These are phyloP conservation scores for Poeciliopsis paucimaculata DNA, from an alignment of 2,797 vertebrate genomes.

Conservation along the genomic window DNA sequence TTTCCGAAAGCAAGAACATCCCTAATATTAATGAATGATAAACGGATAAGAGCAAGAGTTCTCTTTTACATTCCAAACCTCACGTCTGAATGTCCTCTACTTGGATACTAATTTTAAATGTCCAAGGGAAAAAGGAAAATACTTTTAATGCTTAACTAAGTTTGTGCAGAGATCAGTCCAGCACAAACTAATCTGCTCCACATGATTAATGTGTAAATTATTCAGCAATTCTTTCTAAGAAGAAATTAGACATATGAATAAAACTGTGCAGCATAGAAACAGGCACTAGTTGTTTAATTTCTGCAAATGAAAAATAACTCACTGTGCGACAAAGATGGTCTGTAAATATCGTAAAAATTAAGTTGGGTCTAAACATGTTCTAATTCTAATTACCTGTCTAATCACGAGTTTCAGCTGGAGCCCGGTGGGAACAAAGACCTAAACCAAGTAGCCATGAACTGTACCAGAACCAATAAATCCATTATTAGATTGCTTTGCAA, in stretches of 20 bases:
- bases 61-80: not conserved
- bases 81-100: conserved; percentile 19
- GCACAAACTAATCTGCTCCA: conserved; percentile 21
- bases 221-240: conserved; percentile 1
- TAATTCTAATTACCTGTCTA: conserved; percentile 46
- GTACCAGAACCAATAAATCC: conserved; percentile 45
- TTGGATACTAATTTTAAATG: conserved; percentile 30
- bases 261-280: conserved; percentile 5
- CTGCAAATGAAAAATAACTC: conserved; percentile 27
- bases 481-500: conserved; percentile 53
- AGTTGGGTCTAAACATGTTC: conserved; percentile 31
- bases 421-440: conserved; percentile 24
- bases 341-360: conserved; percentile 61
- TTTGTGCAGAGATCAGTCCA: conserved; percentile 18
- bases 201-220: conserved; percentile 17
- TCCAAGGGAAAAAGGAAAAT: conserved; percentile 35
- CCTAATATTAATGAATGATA: not conserved
- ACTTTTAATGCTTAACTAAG: conserved; percentile 32
- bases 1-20: not conserved
- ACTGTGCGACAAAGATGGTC: conserved; percentile 20
- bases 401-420: conserved; percentile 44
- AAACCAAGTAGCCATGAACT: conserved; percentile 37
- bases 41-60: not conserved
- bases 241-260: conserved; percentile 27
- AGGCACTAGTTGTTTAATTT: conserved; percentile 32